Base-by-base conservation (phyloP, 2,888 invertebrate species). In the Epinotia nisella region DNA sequence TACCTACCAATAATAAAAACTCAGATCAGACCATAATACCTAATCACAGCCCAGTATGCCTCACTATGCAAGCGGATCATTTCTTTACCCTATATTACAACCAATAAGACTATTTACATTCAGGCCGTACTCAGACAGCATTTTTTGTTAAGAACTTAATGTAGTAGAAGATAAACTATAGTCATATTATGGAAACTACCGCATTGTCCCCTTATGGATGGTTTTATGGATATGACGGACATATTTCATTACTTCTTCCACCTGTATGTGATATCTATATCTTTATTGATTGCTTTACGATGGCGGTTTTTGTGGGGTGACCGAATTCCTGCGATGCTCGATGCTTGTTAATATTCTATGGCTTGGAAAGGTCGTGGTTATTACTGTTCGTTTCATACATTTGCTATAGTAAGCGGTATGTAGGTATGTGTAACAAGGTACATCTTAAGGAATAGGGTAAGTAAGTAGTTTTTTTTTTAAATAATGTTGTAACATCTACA, bases 151-250 rank as follows among this genome's bases (percentile, higher is more conserved):
- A 49, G 60, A 21, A 24, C 15, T 65, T 70, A 66, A 70, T 70
- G 70, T 45, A 29, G 53, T 55, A 29, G 59, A 19, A 66, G 70
- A 70, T 70, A 70, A 74, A 70, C 65, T 70, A 70, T 49, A 53
- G 65, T 53, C 53, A 70, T 74, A 74, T 66, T 74, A 74, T 74
- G 70, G 65, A 65, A 74, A 70, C 60, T 65, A 65, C 53, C 65
- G 29, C n/a, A 1, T 53, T 64, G 55, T 55, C 60, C 53, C 58
- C 9, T 64, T 67, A 69, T 59, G 73, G 73, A 29, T 15, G 21
- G 39, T 56, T 73, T 73, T 68, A 73, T 73, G 41, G 73, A 64
- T 62, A 59, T 64, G 24, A 53, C 62, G 58, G n/a, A 35, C 68
- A 69, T 73, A 73, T 69, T 62, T 69, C 73, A 64, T 73, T 53